Conservation (phyloP, 2,888 invertebrate species). For the Geotrupes spiniger region DNA sequence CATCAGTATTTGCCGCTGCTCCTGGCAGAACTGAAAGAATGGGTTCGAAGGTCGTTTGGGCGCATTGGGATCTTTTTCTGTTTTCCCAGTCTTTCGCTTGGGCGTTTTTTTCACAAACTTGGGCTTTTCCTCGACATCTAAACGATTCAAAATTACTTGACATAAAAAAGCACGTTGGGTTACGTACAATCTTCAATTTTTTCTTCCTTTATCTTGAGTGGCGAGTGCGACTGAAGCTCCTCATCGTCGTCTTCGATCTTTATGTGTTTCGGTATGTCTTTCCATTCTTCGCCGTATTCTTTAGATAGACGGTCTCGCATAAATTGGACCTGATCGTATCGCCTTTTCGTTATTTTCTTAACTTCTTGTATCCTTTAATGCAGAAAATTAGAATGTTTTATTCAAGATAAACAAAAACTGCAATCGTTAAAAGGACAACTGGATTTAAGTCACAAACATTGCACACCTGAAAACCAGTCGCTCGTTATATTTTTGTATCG, state of each 20-base stretch:
- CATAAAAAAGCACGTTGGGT: too few species aligned
- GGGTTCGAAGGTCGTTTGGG: conserved; percentile 79
- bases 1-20: conserved; percentile 70
- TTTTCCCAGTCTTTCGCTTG: conserved; percentile 59
- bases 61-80: conserved; percentile 68
- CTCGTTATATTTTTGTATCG: conserved; percentile 75
- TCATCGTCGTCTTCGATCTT: conserved; percentile 55
- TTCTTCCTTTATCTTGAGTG: conserved; percentile 43
- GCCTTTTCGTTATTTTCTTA: conserved; percentile 65
- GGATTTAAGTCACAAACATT: conserved; percentile 34
- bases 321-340: conserved; percentile 67
- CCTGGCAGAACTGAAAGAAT: conserved; percentile 78
- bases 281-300: conserved; percentile 67
- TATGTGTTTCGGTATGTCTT: conserved; percentile 40
- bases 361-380: conserved; percentile 64
- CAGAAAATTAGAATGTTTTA: conserved; percentile 10
- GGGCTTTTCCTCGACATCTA: conserved; percentile 36
- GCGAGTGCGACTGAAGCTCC: conserved; percentile 17
- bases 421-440: conserved; percentile 5
- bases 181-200: conserved; percentile 29
- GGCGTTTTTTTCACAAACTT: conserved; percentile 47
- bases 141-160: conserved; percentile 1
- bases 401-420: not conserved
- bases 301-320: conserved; percentile 66
- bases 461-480: conserved; percentile 63